Evolutionary conservation across 2,888 invertebrate species (phyloP).

Genomic region (Papilio demoleus): DNA sequence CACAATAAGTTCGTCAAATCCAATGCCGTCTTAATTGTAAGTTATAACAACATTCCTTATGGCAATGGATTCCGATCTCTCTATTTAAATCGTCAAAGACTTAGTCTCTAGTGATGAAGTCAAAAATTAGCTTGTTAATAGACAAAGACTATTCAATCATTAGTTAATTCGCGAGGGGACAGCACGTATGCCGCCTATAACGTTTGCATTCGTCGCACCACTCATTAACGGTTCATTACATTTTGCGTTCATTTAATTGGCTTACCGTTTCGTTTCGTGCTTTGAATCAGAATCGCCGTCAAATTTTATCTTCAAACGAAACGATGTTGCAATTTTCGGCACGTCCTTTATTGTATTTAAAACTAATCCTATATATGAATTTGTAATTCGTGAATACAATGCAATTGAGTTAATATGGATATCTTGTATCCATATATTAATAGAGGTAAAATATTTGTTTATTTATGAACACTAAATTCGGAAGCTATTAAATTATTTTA

Average conservation of each 20-base stretch:
- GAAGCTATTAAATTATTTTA: constrained; percentile 3
- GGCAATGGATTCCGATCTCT: too few relatives aligned
- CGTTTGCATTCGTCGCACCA: constrained; percentile 68
- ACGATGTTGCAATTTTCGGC: constrained; percentile 32
- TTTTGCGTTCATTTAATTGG: constrained; percentile 73
- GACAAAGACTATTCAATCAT: constrained; percentile 31
- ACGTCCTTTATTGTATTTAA: constrained; percentile 25
- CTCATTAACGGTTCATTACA: constrained; percentile 78
- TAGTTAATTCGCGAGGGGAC: constrained; percentile 35
- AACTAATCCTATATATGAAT: constrained; percentile 23
- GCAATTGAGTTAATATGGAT: not conserved
- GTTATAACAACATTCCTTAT: too few relatives aligned
- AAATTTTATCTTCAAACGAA: constrained; percentile 53
- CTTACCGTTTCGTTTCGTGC: constrained; percentile 73
- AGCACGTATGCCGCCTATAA: constrained; percentile 45
- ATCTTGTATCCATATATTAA: not conserved
- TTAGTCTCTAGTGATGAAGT: not conserved
- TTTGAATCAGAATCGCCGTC: constrained; percentile 66
- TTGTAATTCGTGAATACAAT: constrained; percentile 12
- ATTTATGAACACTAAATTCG: not conserved
- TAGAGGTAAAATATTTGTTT: constrained; percentile 5
- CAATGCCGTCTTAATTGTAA: too few relatives aligned
- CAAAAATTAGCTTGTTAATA: constrained; percentile 4
- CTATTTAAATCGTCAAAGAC: too few relatives aligned
- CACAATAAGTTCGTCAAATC: too few relatives aligned